These are phyloP conservation scores for Lepidocolaptes lacrymiger DNA, from an alignment of 2,797 vertebrate species.

Conservation along the genomic window DNA sequence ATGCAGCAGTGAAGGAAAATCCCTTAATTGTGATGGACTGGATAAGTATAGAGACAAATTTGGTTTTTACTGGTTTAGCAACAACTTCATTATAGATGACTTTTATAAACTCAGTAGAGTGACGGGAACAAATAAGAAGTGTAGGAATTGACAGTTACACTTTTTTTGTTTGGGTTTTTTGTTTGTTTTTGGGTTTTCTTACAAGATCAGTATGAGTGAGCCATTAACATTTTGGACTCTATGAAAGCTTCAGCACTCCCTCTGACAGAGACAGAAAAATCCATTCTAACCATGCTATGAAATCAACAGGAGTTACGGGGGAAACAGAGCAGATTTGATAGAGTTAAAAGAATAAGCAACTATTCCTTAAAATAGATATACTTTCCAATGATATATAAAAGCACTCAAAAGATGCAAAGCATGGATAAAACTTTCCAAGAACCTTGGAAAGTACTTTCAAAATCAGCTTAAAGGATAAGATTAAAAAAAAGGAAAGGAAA, in stretches of 20 bases:
- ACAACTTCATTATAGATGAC: background rate
- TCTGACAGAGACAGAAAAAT: background rate
- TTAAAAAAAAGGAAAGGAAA: background rate
- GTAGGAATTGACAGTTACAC: background rate
- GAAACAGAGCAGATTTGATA: background rate
- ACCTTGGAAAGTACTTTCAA: conserved; percentile 20
- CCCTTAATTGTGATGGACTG: background rate
- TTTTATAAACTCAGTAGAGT: background rate
- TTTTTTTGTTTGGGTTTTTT: background rate
- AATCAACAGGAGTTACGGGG: background rate
- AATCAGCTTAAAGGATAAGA: conserved; percentile 10
- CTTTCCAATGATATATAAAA: background rate
- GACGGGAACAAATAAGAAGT: background rate
- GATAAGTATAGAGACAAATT: background rate
- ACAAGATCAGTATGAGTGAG: background rate
- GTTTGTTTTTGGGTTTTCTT: background rate
- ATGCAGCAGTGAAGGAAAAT: background rate
- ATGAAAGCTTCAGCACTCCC: background rate
- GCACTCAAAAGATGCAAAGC: background rate
- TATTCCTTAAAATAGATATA: background rate
- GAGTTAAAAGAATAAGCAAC: background rate
- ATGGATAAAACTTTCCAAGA: background rate
- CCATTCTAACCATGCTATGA: background rate
- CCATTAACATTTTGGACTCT: background rate
- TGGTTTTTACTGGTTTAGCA: background rate